phyloP scores from a whole-genome alignment of 2,888 invertebrate genomes.

The Diaperis boleti region DNA sequence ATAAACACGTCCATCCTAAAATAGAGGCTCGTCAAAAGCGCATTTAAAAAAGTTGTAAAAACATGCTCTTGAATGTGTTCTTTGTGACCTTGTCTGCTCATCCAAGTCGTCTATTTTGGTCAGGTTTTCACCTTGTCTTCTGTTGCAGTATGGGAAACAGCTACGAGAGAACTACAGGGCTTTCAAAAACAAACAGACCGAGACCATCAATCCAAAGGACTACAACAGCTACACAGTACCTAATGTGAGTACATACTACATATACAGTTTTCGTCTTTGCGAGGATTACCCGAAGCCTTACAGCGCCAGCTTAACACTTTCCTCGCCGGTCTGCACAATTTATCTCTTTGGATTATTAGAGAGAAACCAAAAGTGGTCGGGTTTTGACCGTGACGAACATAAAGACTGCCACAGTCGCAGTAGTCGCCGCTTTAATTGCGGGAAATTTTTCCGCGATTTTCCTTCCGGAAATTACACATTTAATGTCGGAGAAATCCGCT shows the following conservation, averaged over 20 bases:
- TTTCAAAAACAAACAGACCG: slow-evolving; percentile 70
- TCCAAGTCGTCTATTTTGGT: slow-evolving; percentile 15
- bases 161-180: slow-evolving; percentile 73
- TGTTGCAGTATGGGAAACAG: slow-evolving; percentile 72
- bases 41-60: slow-evolving; percentile 38
- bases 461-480: not conserved
- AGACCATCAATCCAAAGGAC: slow-evolving; percentile 66
- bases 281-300: not conserved
- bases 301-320: slow-evolving; percentile 7
- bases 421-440: slow-evolving; percentile 20
- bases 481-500: slow-evolving; percentile 17
- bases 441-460: slow-evolving; percentile 19
- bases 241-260: slow-evolving; percentile 67
- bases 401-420: not conserved
- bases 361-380: no score
- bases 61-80: slow-evolving; percentile 20
- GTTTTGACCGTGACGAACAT: no score
- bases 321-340: no score
- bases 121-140: slow-evolving; percentile 33
- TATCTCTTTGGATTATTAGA: no score
- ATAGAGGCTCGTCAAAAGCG: slow-evolving; percentile 38
- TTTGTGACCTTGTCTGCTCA: slow-evolving; percentile 30
- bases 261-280: not conserved
- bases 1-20: slow-evolving; percentile 38
- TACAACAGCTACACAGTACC: slow-evolving; percentile 68